Percentiles rank a stretch among this genome's conserved stretches.
phyloP scores from a whole-genome alignment of 2,113 vertebrate species.

The Pseudorectes ferrugineus region DNA sequence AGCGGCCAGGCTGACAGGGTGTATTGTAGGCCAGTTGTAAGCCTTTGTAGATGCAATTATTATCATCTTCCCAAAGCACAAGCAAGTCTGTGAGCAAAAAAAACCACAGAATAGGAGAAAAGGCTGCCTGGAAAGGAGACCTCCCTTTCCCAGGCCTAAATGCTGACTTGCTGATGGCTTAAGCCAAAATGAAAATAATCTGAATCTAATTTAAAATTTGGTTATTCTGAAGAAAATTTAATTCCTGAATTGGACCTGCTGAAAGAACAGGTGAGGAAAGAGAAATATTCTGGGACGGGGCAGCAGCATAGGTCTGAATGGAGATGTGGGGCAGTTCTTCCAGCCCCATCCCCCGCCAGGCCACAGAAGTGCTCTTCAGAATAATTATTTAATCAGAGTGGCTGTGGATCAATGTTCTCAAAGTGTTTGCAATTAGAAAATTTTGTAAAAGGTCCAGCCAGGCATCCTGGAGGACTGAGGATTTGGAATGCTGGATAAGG shows the following conservation, averaged over 20 bases:
- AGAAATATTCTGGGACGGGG: background rate
- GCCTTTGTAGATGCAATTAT: slow-evolving; percentile 24
- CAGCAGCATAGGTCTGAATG: background rate
- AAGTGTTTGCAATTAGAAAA: slow-evolving; percentile 9
- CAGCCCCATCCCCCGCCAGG: background rate
- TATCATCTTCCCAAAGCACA: background rate
- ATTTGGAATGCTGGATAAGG: background rate
- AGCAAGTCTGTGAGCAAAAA: background rate
- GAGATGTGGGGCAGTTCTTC: background rate
- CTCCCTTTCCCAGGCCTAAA: too few species aligned
- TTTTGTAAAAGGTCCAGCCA: background rate
- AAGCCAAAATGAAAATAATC: slow-evolving; percentile 33
- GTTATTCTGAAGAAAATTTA: slow-evolving; percentile 27
- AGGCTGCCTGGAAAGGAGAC: background rate
- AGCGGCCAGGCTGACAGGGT: background rate
- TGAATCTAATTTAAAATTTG: slow-evolving; percentile 21
- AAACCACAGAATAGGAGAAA: background rate
- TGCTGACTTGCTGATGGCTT: background rate
- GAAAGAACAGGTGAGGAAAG: background rate
- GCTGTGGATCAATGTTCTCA: background rate
- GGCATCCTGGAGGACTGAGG: background rate
- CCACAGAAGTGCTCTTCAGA: background rate
- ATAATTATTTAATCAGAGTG: slow-evolving; percentile 30
- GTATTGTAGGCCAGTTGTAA: background rate
- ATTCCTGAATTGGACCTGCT: background rate